phyloP scores from a whole-genome alignment of 2,888 invertebrate genomes.

The Amphipoea oculea region DNA sequence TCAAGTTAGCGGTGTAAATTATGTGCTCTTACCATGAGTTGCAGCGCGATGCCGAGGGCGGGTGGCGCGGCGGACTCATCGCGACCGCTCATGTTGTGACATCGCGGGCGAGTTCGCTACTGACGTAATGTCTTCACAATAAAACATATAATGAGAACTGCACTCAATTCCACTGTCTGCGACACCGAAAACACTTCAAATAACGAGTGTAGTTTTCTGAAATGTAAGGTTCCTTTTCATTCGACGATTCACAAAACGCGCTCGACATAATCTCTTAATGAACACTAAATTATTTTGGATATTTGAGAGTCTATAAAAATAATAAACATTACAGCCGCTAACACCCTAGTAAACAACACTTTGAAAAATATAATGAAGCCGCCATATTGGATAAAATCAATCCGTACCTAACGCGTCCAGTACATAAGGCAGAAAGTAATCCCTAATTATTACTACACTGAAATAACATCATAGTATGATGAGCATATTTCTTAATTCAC shows the following conservation, averaged over 20 bases:
- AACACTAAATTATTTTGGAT: constrained; percentile 31
- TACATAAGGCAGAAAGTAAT: constrained; percentile 53
- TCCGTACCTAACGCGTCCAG: constrained; percentile 63
- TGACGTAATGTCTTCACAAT: constrained; percentile 62
- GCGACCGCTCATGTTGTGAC: constrained; percentile 85
- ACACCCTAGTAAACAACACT: constrained; percentile 74
- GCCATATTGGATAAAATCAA: constrained; percentile 79
- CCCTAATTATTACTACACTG: constrained; percentile 39
- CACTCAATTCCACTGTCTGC: constrained; percentile 62
- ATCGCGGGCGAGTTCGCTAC: constrained; percentile 76
- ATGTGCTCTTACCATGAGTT: constrained; percentile 82
- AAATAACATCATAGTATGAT: constrained; percentile 36
- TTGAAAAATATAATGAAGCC: constrained; percentile 73
- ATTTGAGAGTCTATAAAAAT: constrained; percentile 13
- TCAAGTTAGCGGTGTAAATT: not conserved
- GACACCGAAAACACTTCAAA: constrained; percentile 60
- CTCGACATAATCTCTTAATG: constrained; percentile 51
- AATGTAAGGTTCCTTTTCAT: constrained; percentile 47
- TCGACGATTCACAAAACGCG: constrained; percentile 56
- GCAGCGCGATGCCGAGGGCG: constrained; percentile 79
- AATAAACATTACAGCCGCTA: constrained; percentile 35
- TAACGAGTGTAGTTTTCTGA: constrained; percentile 51
- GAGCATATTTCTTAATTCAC: constrained; percentile 51
- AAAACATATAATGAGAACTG: constrained; percentile 60
- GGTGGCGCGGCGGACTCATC: constrained; percentile 82